Base-by-base conservation (phyloP, 1,140 invertebrate species). In the Brachionus rubens region DNA sequence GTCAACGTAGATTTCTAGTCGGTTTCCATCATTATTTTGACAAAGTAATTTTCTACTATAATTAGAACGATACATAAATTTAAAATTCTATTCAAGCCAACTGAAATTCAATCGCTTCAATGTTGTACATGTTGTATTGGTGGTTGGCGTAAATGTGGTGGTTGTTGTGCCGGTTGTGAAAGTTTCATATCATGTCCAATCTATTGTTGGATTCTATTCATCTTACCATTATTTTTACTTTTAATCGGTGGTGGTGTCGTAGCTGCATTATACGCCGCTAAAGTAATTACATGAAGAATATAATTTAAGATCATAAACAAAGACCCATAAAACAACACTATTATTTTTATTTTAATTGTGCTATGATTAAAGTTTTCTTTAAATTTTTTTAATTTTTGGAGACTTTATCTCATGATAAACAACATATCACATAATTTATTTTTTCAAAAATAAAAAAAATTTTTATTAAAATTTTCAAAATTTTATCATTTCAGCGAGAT, bases 111-210 rank as follows among this genome's bases (percentile, higher is more conserved):
- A 48, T 36, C 68, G 16, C 24, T 72, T 3, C 68, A 72, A 48
- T 72, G 68, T 24, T 72, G 68, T 40, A 72, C 68, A n/a, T 72
- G 68, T 36, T 72, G 68, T 12, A 72, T 72, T 40, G 68, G 68
- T 6, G 48, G 68, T 33, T 72, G 46, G 43, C 30, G 68, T 28
- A 41, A 54, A 9, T 72, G 68, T 24, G 33, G 68, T 50, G 24
- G n/a, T 19, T 54, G 68, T 36, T 72, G 68, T 48, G 33, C 68
- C 9, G 68, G 68, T 4, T 72, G 68, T 19, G 68, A 72, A 54
- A 72, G 41, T 54, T 72, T 72, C 24, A 72, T 72, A 72, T 72
- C 68, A 54, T 72, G 68, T 50, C 68, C 68, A n/a, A 48, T 72
- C 3, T 72, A 72, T 54, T 72, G 68, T 36, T 72, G 68, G 68